phyloP scores from a whole-genome alignment of 2,797 vertebrate species.

The Aulostomus chinensis region DNA sequence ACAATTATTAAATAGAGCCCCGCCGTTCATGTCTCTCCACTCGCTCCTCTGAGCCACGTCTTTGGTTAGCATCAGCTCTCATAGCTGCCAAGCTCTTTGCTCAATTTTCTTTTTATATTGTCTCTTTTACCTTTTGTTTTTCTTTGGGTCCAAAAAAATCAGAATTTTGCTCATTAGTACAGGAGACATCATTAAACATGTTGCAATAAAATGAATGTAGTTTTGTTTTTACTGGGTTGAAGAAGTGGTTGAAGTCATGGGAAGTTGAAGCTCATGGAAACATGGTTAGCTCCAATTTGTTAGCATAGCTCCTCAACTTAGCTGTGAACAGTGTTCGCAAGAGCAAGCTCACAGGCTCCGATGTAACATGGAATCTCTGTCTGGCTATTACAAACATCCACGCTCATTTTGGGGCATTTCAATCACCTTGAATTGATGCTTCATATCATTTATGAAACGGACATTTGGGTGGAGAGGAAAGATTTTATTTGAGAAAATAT shows the following conservation, averaged over 20 bases:
- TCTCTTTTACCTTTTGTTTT: slow-evolving; percentile 37
- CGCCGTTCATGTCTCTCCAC: slow-evolving; percentile 14
- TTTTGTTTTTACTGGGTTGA: slow-evolving; percentile 44
- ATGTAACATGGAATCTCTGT: no score
- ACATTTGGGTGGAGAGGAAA: no score
- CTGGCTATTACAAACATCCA: no score
- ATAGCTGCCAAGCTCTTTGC: slow-evolving; percentile 28
- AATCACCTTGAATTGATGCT: no score
- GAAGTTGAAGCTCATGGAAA: no score
- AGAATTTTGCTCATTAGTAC: slow-evolving; percentile 66
- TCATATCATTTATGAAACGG: no score
- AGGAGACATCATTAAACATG: slow-evolving; percentile 76
- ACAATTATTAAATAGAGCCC: slow-evolving; percentile 7
- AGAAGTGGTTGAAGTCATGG: no score
- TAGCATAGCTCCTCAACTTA: no score
- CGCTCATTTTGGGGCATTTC: no score
- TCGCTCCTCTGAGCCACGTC: not conserved
- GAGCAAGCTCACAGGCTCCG: no score
- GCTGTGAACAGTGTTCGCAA: no score
- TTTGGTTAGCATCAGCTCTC: slow-evolving; percentile 19
- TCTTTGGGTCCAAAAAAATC: slow-evolving; percentile 65
- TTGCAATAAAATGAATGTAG: slow-evolving; percentile 67
- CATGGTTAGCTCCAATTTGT: no score
- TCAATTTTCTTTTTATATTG: slow-evolving; percentile 43
- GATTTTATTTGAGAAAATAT: slow-evolving; percentile 2